Conservation (phyloP, 1,140 invertebrate species). For the Colletes gigas region DNA sequence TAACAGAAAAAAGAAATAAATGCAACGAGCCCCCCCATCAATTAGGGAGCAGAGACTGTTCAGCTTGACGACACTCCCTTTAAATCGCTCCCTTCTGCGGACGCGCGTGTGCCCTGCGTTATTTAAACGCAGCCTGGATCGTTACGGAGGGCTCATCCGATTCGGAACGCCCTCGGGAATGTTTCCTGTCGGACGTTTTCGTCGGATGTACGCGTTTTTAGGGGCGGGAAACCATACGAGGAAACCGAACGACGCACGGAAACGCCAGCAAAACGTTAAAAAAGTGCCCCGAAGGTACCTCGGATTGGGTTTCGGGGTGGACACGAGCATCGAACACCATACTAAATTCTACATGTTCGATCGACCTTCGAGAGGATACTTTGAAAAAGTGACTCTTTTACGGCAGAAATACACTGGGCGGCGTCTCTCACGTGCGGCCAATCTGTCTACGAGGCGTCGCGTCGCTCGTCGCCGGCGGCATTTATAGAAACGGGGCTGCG, state of each 20-base stretch:
- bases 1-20: conserved; percentile 7
- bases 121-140: conserved; percentile 24
- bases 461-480: not conserved
- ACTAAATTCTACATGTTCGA: too few species aligned
- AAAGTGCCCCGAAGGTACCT: too few species aligned
- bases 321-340: too few species aligned
- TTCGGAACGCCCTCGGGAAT: conserved; percentile 33
- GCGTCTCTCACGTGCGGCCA: conserved; percentile 59
- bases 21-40: conserved; percentile 14
- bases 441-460: conserved; percentile 45
- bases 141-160: conserved; percentile 30
- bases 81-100: conserved; percentile 21
- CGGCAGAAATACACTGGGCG: not conserved
- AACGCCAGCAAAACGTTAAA: too few species aligned
- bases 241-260: conserved; percentile 46
- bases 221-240: conserved; percentile 51
- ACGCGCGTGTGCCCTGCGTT: not conserved
- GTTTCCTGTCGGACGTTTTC: conserved; percentile 67
- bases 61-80: conserved; percentile 22
- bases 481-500: conserved; percentile 38
- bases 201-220: conserved; percentile 45
- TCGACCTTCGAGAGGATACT: too few species aligned
- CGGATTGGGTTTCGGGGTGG: too few species aligned
- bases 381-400: too few species aligned
- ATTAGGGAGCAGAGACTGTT: conserved; percentile 11